Percentiles rank a stretch among this genome's conserved stretches.
Evolutionary conservation across 2,797 vertebrate genomes (phyloP).

Genomic region (Gobio occitaniae): DNA sequence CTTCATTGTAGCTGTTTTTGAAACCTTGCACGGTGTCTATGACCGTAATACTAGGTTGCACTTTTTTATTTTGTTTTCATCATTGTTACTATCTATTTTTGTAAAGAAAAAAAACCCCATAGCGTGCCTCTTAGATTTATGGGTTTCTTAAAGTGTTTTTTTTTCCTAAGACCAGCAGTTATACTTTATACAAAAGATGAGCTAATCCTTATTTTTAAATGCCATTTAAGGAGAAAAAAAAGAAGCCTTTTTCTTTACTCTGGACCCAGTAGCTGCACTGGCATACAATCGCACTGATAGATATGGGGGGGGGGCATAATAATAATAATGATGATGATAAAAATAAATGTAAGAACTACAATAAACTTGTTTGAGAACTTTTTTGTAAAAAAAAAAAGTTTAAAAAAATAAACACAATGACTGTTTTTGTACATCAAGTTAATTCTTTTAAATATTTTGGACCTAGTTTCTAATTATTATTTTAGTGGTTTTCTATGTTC

Average conservation of each 20-base stretch:
- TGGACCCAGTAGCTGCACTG: constrained; percentile 98
- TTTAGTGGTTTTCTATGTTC: constrained; percentile 99
- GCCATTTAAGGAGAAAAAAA: constrained; percentile 83
- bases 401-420: constrained; percentile 83
- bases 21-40: constrained; percentile 67
- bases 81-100: constrained; percentile 80
- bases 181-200: constrained; percentile 99
- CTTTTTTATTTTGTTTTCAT: constrained; percentile 81
- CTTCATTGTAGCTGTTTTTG: constrained; percentile 85
- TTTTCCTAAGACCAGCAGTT: constrained; percentile 99
- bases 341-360: constrained; percentile 79
- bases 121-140: constrained; percentile 99
- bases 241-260: constrained; percentile 94
- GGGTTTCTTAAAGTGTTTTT: constrained; percentile 96
- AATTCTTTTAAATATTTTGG: constrained; percentile 97
- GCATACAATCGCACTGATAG: constrained; percentile 98
- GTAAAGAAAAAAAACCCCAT: constrained; percentile 87
- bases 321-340: constrained; percentile 72
- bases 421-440: constrained; percentile 98
- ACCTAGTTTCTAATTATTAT: constrained; percentile 99
- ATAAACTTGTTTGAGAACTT: constrained; percentile 92
- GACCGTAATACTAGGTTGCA: constrained; percentile 85
- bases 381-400: constrained; percentile 70
- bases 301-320: constrained; percentile 31
- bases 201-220: constrained; percentile 94